Evolutionary conservation across 2,113 vertebrate genomes (phyloP), one percentile per base, ranked within the genome.

Genomic region (Seriola rivoliana): DNA sequence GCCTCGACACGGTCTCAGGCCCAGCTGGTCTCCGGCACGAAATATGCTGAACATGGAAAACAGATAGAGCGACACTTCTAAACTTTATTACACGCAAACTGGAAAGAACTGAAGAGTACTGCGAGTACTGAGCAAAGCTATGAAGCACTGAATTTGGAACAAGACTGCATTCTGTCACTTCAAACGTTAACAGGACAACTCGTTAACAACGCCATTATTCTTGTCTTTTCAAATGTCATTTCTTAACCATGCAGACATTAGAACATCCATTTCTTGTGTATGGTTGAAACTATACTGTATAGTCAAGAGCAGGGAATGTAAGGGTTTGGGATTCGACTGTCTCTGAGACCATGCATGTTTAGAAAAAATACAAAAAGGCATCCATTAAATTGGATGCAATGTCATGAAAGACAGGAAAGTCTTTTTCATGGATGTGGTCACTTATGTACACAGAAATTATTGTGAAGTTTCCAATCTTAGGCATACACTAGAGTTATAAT

Each of bases 1-100:
- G 57, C 46, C 73, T 80, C 3, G 17, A 76, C 34, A 58, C 54
- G 38, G 73, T 68, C 32, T 69, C 21, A 65, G 64, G 57, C 75
- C 70, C 82, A 88, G 80, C 80, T 90, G 88, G 76, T 60, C 81
- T 50, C 57, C 34, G 25, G 59, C 71, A 80, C 29, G 59, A 80
- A 88, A 77, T 67, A 69, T 79, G 73, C 59, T 87, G 64, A 86
- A 59, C 52, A 59, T 64, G 14, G 71, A 86, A 76, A 74, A 86
- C 19, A 81, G 62, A 74, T 48, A 60, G 36, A 70, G 46, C 42
- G 25, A 72, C 21, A 11, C 14, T 42, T 63, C 14, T 25, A 36
- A 81, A 67, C 25, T 81, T 55, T 42, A 70, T 55, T 77, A 74
- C n/a, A 65, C 69, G 60, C 32, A 59, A 67, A 82, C 55, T 25